Conservation (phyloP, 1,140 invertebrate species). For the Habropoda laboriosa region DNA sequence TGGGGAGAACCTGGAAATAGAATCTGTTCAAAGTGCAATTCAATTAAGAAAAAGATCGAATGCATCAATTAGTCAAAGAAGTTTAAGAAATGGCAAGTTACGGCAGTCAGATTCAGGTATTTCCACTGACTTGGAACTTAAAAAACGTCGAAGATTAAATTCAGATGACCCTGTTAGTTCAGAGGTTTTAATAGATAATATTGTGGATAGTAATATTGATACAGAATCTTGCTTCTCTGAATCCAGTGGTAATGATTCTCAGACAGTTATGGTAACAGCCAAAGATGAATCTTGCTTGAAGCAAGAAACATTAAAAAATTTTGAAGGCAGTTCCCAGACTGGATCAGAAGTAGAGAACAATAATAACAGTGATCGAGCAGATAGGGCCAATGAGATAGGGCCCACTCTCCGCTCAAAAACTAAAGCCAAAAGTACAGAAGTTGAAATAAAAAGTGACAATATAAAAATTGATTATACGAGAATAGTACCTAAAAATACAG, state of each 20-base stretch:
- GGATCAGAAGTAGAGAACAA: constrained; percentile 71
- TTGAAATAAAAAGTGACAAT: constrained; percentile 60
- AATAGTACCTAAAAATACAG: constrained; percentile 33
- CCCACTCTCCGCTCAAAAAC: constrained; percentile 79
- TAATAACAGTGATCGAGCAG: constrained; percentile 73
- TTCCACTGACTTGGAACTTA: constrained; percentile 79
- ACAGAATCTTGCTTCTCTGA: constrained; percentile 85
- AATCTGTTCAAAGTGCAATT: constrained; percentile 58
- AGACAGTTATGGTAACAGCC: constrained; percentile 31
- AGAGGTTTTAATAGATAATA: constrained; percentile 83
- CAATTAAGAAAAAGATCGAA: constrained; percentile 65
- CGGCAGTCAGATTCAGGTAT: constrained; percentile 80
- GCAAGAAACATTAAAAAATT: constrained; percentile 77
- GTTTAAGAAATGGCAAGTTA: constrained; percentile 86
- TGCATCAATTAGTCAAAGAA: constrained; percentile 75
- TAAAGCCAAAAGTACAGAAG: constrained; percentile 74
- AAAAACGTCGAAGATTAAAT: constrained; percentile 82
- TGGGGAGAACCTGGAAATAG: constrained; percentile 54
- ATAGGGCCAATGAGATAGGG: constrained; percentile 67
- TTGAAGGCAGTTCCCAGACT: constrained; percentile 76
- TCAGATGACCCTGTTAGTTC: constrained; percentile 83
- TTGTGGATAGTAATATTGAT: constrained; percentile 78
- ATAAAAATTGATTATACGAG: constrained; percentile 43
- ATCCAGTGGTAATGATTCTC: constrained; percentile 73
- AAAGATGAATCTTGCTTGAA: constrained; percentile 70